Evolutionary conservation across 2,113 vertebrate species (phyloP), one percentile per base, ranked within the genome.

Genomic region (Rhinichthys klamathensis): DNA sequence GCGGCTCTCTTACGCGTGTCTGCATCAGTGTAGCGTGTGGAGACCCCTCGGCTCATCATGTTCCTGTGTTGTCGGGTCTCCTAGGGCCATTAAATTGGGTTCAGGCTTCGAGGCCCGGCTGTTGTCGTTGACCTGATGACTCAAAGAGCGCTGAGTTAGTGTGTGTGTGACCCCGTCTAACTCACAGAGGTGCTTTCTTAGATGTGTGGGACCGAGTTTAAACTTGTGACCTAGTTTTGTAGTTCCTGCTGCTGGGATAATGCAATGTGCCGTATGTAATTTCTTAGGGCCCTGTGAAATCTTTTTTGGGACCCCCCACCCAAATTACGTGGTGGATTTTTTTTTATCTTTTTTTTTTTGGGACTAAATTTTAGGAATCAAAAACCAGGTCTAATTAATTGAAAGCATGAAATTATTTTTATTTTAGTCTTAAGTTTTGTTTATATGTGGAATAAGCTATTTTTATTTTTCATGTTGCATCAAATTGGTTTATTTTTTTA

Each of bases 161-260:
- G 60, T 78, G 60, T 78, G n/a, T 44, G 23, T 60, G 81, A 69
- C 54, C 69, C 85, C 89, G 89, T 89, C 67, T 84, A 75, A 87
- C 82, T 51, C 21, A 16, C 70, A 10, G 83, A 88, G 49, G 12
- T 46, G 65, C 16, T 21, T 9, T 78, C 63, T 80, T 89, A 84
- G 54, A 82, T 85, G 54, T 79, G 54, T 6, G 16, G 16, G 51
- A 18, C 6, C 2, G 16, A 56, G 5, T 54, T 54, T 54, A 18
- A 6, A 12, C 25, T 11, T 6, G 46, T 51, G 73, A 75, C 15
- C 44, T 49, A 16, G 72, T 15, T 46, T 30, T 65, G 13, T 27
- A 2, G n/a, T 75, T 74, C 44, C 46, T 25, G 25, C 46, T 75
- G 46, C 44, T 51, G 27, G 16, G 30, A 30, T 54, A 51, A 75